These are phyloP conservation scores for Tragelaphus oryx DNA, from an alignment of 2,797 vertebrate species.

Conservation along the genomic window DNA sequence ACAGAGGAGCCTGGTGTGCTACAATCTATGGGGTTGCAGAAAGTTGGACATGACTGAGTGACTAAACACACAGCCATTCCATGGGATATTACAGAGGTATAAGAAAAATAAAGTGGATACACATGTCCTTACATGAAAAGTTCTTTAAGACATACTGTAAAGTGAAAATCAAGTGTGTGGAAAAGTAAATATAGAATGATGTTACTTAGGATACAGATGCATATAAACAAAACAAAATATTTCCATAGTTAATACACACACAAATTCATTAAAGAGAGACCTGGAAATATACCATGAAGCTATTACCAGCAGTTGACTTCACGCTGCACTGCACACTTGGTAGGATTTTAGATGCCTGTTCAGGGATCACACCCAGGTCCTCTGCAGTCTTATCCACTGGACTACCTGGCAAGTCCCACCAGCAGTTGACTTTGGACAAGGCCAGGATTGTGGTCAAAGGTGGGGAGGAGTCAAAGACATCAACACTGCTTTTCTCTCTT, in stretches of 20 bases:
- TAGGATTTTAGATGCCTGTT: background rate
- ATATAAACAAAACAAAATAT: background rate
- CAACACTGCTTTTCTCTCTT: background rate
- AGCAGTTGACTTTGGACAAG: background rate
- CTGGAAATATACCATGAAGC: background rate
- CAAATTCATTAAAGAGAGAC: background rate
- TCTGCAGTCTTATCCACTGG: background rate
- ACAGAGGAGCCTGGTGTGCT: background rate
- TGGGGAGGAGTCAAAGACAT: background rate
- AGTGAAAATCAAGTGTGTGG: background rate
- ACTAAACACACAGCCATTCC: background rate
- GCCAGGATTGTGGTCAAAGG: background rate
- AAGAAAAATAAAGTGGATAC: background rate
- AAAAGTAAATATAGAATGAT: background rate
- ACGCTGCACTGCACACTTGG: background rate
- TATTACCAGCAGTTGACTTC: background rate
- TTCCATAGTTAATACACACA: background rate
- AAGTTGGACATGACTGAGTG: background rate
- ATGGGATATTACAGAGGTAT: background rate
- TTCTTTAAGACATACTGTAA: background rate
- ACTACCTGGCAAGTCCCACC: background rate
- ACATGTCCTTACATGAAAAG: background rate
- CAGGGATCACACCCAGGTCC: background rate
- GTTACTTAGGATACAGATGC: background rate
- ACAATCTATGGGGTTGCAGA: background rate